Evolutionary conservation across 2,797 vertebrate species (phyloP).

Genomic region (Oophaga sylvatica): DNA sequence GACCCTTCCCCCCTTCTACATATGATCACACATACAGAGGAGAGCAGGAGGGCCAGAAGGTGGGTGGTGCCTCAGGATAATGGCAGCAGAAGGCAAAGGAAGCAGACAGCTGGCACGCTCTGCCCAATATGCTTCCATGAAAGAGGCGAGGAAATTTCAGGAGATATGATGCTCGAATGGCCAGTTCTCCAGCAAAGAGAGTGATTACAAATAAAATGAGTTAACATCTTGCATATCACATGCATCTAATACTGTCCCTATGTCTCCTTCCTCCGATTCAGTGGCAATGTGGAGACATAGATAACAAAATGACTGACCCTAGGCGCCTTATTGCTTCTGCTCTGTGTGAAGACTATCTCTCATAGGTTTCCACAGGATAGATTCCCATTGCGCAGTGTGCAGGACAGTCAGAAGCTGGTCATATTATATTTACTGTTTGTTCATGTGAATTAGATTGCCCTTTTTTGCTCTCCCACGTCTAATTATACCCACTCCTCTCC

Average conservation of each 20-base stretch:
- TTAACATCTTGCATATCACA: constrained; percentile 87
- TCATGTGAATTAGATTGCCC: constrained; percentile 9
- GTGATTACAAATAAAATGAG: constrained; percentile 93
- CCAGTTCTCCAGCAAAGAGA: constrained; percentile 88
- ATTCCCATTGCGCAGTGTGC: background rate
- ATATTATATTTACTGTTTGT: background rate
- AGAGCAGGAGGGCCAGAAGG: constrained; percentile 96
- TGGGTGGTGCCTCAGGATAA: constrained; percentile 94
- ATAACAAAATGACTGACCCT: constrained; percentile 45
- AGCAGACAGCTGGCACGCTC: constrained; percentile 97
- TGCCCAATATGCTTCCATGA: constrained; percentile 99
- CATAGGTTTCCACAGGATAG: background rate
- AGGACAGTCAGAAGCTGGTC: constrained; percentile 9
- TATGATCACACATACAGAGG: constrained; percentile 76
- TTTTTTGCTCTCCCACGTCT: constrained; percentile 16
- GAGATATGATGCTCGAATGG: constrained; percentile 89
- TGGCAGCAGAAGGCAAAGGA: constrained; percentile 98
- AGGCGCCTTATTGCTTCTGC: constrained; percentile 4
- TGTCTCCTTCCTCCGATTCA: constrained; percentile 12
- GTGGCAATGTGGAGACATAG: background rate
- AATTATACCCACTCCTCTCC: constrained; percentile 57
- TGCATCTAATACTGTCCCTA: constrained; percentile 58
- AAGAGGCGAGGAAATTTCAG: constrained; percentile 98
- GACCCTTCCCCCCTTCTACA: constrained; percentile 60
- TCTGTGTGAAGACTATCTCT: background rate